phyloP scores from a whole-genome alignment of 2,113 vertebrate genomes.

The Triplophysa rosa region DNA sequence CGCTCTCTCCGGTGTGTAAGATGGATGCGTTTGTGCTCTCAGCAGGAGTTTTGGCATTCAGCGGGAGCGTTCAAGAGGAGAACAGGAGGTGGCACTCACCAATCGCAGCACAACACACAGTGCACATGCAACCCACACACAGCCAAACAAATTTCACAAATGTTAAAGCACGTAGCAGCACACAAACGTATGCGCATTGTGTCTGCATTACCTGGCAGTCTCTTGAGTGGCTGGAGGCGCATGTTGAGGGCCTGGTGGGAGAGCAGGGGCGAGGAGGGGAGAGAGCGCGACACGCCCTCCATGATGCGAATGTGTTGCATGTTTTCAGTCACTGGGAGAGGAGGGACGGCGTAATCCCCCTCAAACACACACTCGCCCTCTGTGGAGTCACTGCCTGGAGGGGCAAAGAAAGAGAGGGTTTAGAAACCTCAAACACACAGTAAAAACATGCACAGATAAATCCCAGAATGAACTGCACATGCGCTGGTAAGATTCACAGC shows the following conservation, averaged over 20 bases:
- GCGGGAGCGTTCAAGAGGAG: neutral
- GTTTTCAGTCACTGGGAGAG: conserved; percentile 86
- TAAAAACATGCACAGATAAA: neutral
- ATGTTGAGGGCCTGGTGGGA: conserved; percentile 91
- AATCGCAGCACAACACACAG: neutral
- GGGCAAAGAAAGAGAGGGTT: neutral
- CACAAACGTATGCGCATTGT: neutral
- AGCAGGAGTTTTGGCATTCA: conserved; percentile 12
- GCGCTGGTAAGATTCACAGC: too few species aligned
- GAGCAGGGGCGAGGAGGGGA: conserved; percentile 90
- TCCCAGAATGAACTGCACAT: neutral
- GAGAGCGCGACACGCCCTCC: conserved; percentile 91
- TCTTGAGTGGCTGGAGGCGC: conserved; percentile 88
- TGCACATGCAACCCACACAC: neutral
- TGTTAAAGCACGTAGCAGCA: neutral
- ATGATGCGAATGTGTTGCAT: conserved; percentile 95
- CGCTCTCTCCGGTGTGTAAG: conserved; percentile 1
- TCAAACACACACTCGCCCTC: conserved; percentile 90
- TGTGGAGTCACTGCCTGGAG: conserved; percentile 78
- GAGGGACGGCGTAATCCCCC: conserved; percentile 81
- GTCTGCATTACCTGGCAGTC: conserved; percentile 78
- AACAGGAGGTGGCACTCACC: conserved; percentile 25
- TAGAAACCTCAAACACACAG: neutral
- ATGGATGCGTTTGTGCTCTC: conserved; percentile 28
- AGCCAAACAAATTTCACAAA: neutral